Conservation (phyloP, 2,113 vertebrate genomes). For the Cisticola juncidis region DNA sequence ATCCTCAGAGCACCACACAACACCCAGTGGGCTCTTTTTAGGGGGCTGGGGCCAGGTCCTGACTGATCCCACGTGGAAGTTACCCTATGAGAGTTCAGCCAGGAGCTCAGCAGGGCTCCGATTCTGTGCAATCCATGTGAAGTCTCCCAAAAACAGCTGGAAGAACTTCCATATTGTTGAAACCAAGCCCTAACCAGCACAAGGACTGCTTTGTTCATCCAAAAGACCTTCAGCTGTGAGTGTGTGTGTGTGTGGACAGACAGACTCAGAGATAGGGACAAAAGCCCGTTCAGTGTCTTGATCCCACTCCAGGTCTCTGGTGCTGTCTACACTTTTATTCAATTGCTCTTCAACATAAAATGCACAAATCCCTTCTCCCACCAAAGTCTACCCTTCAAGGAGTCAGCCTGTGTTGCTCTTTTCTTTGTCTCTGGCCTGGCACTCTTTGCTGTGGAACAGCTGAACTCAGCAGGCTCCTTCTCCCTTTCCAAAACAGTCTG, state of each 20-base stretch:
- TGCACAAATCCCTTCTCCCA: not conserved
- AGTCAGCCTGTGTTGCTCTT: not conserved
- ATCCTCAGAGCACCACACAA: not conserved
- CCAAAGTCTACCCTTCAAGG: not conserved
- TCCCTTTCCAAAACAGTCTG: conserved; percentile 8
- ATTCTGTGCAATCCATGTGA: not conserved
- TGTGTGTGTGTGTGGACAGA: not conserved
- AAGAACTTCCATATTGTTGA: conserved; percentile 41
- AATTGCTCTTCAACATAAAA: not conserved
- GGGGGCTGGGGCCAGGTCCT: not conserved
- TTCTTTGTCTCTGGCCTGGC: conserved; percentile 1
- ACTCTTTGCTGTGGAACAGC: not conserved
- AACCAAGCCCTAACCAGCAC: conserved; percentile 5
- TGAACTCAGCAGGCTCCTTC: conserved; percentile 38
- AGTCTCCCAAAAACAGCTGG: conserved; percentile 14
- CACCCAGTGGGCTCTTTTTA: not conserved
- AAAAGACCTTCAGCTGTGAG: conserved; percentile 22
- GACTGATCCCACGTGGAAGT: not conserved
- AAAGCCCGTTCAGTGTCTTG: not conserved
- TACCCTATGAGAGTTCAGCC: not conserved
- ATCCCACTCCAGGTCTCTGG: not conserved
- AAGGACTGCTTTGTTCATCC: conserved; percentile 22
- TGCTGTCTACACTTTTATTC: not conserved
- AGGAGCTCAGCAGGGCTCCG: not conserved
- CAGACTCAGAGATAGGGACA: not conserved